phyloP scores from a whole-genome alignment of 2,888 invertebrate species.

The Acleris cristana region DNA sequence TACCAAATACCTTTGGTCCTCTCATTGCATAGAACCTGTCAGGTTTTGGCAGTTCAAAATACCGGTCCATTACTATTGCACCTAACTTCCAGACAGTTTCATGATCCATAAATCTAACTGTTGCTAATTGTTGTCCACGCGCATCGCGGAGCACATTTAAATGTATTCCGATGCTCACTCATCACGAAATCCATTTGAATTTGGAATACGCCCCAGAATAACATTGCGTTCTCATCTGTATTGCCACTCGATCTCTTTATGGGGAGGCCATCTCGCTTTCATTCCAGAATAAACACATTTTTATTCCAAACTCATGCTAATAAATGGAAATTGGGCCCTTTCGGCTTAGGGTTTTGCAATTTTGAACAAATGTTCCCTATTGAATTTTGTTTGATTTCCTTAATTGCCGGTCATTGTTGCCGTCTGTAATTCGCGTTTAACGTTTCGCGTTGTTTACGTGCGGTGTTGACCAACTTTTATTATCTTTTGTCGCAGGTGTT shows the following conservation, averaged over 20 bases:
- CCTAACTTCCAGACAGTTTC: constrained; percentile 5
- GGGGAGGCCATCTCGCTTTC: constrained; percentile 66
- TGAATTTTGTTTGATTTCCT: constrained; percentile 73
- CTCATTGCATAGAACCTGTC: no score
- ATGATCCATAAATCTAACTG: constrained; percentile 16
- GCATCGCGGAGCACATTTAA: constrained; percentile 18
- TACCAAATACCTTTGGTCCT: no score
- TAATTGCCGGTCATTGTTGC: constrained; percentile 62
- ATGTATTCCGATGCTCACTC: constrained; percentile 20
- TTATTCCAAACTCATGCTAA: constrained; percentile 77
- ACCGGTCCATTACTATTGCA: no score
- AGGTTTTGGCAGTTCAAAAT: no score
- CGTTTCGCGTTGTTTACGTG: constrained; percentile 34
- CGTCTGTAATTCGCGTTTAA: constrained; percentile 35
- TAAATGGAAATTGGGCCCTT: constrained; percentile 78
- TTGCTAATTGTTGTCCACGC: constrained; percentile 18
- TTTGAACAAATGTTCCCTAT: constrained; percentile 75
- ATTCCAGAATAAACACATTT: constrained; percentile 78
- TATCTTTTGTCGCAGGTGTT: constrained; percentile 23
- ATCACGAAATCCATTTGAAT: constrained; percentile 55
- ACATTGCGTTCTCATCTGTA: constrained; percentile 62
- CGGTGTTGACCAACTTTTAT: constrained; percentile 25
- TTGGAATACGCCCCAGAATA: constrained; percentile 56
- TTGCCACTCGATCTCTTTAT: constrained; percentile 70
- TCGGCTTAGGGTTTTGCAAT: constrained; percentile 75